Evolutionary conservation across 2,888 invertebrate species (phyloP).

Genomic region (Laothoe populi): DNA sequence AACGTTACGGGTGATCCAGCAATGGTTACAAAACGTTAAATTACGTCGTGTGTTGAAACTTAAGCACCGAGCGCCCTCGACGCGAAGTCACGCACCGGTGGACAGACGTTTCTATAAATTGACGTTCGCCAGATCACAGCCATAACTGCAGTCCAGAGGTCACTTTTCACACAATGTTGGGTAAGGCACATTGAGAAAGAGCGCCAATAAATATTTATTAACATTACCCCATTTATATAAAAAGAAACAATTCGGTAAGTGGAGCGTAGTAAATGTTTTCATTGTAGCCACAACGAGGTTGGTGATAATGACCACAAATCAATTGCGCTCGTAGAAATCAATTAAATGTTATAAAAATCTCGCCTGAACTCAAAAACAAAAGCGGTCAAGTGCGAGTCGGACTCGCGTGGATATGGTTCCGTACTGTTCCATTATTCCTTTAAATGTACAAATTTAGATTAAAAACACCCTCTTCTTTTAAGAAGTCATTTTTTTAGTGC

Average conservation of each 20-base stretch:
- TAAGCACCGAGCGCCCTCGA: conserved; percentile 31
- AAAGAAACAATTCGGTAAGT: conserved; percentile 38
- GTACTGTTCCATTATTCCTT: too few species aligned
- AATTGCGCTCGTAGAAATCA: conserved; percentile 9
- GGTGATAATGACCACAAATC: neutral
- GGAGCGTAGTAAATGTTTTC: conserved; percentile 37
- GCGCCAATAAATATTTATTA: conserved; percentile 29
- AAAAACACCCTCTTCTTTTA: too few species aligned
- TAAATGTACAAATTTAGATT: too few species aligned
- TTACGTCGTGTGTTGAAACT: conserved; percentile 58
- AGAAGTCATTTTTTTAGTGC: too few species aligned
- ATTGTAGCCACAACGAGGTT: conserved; percentile 20
- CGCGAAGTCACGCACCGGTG: conserved; percentile 41
- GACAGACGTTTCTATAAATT: conserved; percentile 35
- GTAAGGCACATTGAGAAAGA: conserved; percentile 44
- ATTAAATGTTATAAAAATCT: neutral
- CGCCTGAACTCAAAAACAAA: neutral
- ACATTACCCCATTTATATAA: conserved; percentile 21
- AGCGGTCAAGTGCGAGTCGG: too few species aligned
- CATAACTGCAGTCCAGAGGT: conserved; percentile 40
- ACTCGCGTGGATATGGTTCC: too few species aligned
- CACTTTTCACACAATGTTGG: conserved; percentile 46
- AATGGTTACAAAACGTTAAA: conserved; percentile 52
- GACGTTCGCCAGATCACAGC: conserved; percentile 40
- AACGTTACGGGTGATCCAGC: conserved; percentile 31